Percentiles rank a stretch among this genome's conserved stretches.
These are phyloP conservation scores for Xiphydria camelus DNA, from an alignment of 2,888 invertebrate genomes.

Conservation along the genomic window DNA sequence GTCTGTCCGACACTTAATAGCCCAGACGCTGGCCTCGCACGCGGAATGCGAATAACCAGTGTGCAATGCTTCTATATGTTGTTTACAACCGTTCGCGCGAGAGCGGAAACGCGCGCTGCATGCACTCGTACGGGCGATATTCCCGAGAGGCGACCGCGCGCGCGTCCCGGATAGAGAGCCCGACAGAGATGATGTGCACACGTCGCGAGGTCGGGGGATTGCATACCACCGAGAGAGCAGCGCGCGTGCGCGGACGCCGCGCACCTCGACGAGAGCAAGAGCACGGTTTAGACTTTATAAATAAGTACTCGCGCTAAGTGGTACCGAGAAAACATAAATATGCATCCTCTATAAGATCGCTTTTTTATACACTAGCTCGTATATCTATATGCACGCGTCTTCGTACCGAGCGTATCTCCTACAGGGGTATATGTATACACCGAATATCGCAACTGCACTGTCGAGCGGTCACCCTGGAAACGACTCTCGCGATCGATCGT, in stretches of 20 bases:
- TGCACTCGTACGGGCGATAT: no score
- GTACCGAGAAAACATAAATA: slow-evolving; percentile 19
- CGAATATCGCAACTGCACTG: background rate
- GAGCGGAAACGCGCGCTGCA: slow-evolving; percentile 6
- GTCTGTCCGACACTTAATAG: slow-evolving; percentile 24
- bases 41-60: slow-evolving; percentile 28
- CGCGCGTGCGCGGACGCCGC: slow-evolving; percentile 7
- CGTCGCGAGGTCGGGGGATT: no score
- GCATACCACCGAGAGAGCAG: no score
- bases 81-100: slow-evolving; percentile 19
- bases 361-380: no score
- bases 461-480: background rate
- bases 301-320: slow-evolving; percentile 20
- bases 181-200: no score
- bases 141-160: slow-evolving; percentile 2
- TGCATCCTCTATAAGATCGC: no score
- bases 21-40: slow-evolving; percentile 15
- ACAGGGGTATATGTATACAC: no score
- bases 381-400: no score
- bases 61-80: slow-evolving; percentile 17
- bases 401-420: background rate
- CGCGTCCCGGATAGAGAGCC: slow-evolving; percentile 12
- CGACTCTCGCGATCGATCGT: no score
- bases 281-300: slow-evolving; percentile 20
- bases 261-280: no score